Evolutionary conservation across 2,113 vertebrate species (phyloP).

Genomic region (Mus spicilegus): DNA sequence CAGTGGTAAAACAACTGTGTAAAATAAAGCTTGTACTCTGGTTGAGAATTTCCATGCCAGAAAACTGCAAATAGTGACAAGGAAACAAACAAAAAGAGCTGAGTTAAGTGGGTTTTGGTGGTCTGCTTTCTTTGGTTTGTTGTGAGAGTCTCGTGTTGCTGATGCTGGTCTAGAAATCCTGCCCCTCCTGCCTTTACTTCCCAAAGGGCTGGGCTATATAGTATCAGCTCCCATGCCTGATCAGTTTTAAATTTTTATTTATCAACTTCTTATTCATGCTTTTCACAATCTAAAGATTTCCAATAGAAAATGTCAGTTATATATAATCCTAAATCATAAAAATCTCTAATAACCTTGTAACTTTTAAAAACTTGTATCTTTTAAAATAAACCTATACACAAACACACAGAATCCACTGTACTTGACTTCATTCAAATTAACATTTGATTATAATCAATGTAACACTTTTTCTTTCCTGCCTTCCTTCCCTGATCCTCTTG

Average conservation of each 20-base stretch:
- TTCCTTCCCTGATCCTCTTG: too few relatives aligned
- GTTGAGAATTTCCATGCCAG: background rate
- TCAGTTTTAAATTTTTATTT: background rate
- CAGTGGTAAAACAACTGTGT: background rate
- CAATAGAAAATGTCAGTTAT: background rate
- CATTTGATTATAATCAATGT: background rate
- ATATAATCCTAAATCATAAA: background rate
- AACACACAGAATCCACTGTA: background rate
- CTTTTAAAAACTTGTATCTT: background rate
- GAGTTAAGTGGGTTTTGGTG: background rate
- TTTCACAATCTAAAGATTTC: background rate
- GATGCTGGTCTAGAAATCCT: background rate
- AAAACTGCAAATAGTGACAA: background rate
- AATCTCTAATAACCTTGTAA: background rate
- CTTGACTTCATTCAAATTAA: constrained; percentile 4
- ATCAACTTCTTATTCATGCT: background rate
- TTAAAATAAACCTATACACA: background rate
- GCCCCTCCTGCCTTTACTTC: background rate
- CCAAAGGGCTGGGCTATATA: background rate
- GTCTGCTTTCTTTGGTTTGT: background rate
- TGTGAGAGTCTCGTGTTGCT: background rate
- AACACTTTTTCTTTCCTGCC: background rate
- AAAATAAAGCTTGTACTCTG: background rate
- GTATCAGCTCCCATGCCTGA: background rate
- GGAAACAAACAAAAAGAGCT: background rate